Percentiles rank a stretch among this genome's conserved stretches.
These are phyloP conservation scores for Drosophila bifasciata DNA, from an alignment of 1,140 invertebrate species.

Conservation along the genomic window DNA sequence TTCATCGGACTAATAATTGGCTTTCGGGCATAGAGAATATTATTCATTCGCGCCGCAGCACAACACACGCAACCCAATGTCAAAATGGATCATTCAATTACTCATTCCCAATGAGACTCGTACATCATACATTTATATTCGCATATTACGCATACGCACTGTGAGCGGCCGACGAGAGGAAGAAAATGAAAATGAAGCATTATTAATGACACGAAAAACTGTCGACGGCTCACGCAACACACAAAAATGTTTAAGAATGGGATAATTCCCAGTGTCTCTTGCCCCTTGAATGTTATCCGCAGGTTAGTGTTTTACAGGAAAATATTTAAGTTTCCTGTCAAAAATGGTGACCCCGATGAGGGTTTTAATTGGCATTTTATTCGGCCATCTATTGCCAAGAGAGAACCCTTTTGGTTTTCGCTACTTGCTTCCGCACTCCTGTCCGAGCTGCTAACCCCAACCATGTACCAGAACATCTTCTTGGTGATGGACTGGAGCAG, in stretches of 20 bases:
- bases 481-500: background rate
- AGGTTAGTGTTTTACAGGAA: too few relatives aligned
- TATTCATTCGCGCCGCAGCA: conserved; percentile 17
- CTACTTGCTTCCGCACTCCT: too few relatives aligned
- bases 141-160: conserved; percentile 51
- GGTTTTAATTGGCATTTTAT: too few relatives aligned
- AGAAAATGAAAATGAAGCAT: background rate
- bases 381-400: too few relatives aligned
- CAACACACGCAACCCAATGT: conserved; percentile 51
- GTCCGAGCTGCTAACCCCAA: too few relatives aligned
- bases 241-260: too few relatives aligned
- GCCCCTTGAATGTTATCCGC: too few relatives aligned
- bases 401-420: too few relatives aligned
- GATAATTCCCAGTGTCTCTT: too few relatives aligned
- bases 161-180: conserved; percentile 8
- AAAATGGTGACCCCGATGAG: too few relatives aligned
- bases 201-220: conserved; percentile 49
- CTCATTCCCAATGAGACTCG: conserved; percentile 43
- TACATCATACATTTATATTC: conserved; percentile 1
- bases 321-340: too few relatives aligned
- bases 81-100: conserved; percentile 57
- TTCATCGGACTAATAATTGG: conserved; percentile 46
- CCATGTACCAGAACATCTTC: too few relatives aligned
- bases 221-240: background rate
- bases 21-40: conserved; percentile 18